Conservation (phyloP, 2,113 vertebrate species). For the Maccullochella peelii region DNA sequence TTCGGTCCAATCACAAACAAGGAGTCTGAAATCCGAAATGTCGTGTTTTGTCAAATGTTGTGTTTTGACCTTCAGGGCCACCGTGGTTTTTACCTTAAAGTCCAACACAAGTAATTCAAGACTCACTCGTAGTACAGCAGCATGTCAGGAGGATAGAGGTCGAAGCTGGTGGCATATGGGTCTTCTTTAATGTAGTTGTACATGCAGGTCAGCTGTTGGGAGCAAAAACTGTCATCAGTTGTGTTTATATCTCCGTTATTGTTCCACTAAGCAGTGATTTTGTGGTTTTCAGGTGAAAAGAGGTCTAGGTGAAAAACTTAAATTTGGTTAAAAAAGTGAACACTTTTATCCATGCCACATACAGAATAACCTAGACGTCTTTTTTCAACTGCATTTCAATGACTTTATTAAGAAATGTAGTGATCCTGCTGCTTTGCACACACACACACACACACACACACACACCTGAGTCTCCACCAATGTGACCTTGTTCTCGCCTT, state of each 20-base stretch:
- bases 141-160: slow-evolving; percentile 75
- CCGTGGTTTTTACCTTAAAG: background rate
- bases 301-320: background rate
- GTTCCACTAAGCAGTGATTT: background rate
- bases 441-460: slow-evolving; percentile 1
- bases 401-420: background rate
- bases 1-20: too few species aligned
- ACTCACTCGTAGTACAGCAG: slow-evolving; percentile 85
- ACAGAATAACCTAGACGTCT: background rate
- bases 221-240: background rate
- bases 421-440: background rate
- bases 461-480: slow-evolving; percentile 80
- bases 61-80: too few species aligned
- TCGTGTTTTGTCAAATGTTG: too few species aligned
- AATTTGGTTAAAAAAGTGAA: too few species aligned
- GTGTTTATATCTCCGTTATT: background rate
- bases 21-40: too few species aligned
- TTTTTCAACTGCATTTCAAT: background rate
- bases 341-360: background rate
- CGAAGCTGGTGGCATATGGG: slow-evolving; percentile 40
- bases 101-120: background rate
- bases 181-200: slow-evolving; percentile 74
- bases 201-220: slow-evolving; percentile 84
- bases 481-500: slow-evolving; percentile 40
- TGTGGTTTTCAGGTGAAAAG: background rate